Conservation (phyloP, 53 echinoderm and acorn worm species). For the Glandiceps talaboti region DNA sequence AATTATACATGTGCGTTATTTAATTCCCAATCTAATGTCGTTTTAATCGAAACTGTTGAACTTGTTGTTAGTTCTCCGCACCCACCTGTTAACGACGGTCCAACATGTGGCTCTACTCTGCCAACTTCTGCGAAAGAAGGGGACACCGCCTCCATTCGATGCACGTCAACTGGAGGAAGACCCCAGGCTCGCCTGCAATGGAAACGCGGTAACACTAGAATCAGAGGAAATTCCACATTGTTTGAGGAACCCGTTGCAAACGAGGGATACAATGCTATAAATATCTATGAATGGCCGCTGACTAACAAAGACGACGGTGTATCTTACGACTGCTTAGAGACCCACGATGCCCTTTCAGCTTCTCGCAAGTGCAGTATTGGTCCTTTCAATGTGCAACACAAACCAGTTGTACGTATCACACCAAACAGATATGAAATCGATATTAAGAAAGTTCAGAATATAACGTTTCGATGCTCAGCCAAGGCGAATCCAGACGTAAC, state of each 20-base stretch:
- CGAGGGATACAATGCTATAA: neutral
- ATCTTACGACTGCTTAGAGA: neutral
- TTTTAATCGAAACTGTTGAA: neutral
- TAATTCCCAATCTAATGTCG: neutral
- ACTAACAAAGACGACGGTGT: neutral
- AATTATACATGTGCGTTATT: neutral
- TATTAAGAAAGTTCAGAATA: no score
- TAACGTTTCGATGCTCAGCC: neutral
- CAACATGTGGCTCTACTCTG: neutral
- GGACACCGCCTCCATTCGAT: neutral
- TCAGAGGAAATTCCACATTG: neutral
- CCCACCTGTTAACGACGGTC: neutral
- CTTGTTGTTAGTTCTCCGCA: neutral
- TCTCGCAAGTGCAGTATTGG: neutral
- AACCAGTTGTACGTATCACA: neutral
- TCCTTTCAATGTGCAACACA: neutral
- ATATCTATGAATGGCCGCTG: neutral
- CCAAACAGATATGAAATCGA: neutral
- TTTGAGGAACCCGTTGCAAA: neutral
- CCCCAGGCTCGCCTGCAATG: neutral
- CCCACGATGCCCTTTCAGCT: neutral
- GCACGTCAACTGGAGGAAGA: neutral
- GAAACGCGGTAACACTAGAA: neutral
- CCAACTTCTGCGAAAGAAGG: neutral
- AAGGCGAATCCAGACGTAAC: neutral